Evolutionary conservation across 2,797 vertebrate genomes (phyloP), one percentile per base, ranked within the genome.

Genomic region (Philypnodon macrostomus): DNA sequence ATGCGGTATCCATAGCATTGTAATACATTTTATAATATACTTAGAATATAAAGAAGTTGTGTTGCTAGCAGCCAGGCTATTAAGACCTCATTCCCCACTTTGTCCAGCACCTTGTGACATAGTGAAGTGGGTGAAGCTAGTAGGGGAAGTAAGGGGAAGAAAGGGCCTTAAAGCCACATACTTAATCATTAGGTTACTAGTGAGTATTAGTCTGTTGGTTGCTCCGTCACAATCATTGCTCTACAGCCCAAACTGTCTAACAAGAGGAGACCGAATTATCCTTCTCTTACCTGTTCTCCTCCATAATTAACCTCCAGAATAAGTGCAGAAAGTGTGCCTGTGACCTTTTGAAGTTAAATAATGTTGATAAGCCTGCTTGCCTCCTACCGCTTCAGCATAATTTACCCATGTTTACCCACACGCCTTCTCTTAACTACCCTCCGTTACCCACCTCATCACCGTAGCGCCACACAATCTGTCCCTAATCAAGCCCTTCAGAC

Each of bases 391-490:
- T 49, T 79, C 78, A 75, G 70, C 63, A 33, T 53, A 41, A 71
- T 75, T 75, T 54, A 66, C 67, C 58, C 52, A 41, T 71, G 55
- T 79, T 79, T 65, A 81, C 67, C 70, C 26, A 4, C 29, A 51
- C 29, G 0, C 31, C 24, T 47, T 49, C 58, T 69, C 53, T 72
- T 61, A 65, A 73, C 71, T 63, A 61, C 29, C 58, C 42, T 54
- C 39, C n/a, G n/a, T 0, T 51, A 39, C 65, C 57, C 7, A 42
- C 64, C 68, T 74, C 75, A 67, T 81, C 77, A 62, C 56, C 1
- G 21, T 65, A 73, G 70, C 70, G 72, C 56, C 49, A 79, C 70
- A 50, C 66, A 67, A 59, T 72, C 75, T 60, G 46, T 51, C 71
- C 72, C 67, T 80, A 63, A 75, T 81, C 68, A 63, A 60, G 58